Percentiles rank a stretch among this genome's conserved stretches.
phyloP scores from a whole-genome alignment of 2,888 invertebrate species.

The Erebia palarica region DNA sequence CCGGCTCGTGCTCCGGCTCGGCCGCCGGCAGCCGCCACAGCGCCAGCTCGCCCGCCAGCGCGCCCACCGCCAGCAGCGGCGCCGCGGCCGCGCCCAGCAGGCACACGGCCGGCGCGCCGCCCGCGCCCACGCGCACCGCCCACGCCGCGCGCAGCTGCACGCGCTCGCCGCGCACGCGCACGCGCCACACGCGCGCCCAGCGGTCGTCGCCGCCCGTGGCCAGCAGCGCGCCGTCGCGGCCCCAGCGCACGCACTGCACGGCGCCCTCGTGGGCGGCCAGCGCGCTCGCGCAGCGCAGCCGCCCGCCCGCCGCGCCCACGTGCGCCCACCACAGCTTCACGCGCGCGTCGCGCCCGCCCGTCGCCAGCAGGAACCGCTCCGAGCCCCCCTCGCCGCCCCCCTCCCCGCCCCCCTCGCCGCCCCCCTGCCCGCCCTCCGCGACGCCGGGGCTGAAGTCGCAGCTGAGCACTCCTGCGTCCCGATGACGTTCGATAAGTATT shows the following conservation, averaged over 20 bases:
- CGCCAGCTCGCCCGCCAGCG: conserved; percentile 86
- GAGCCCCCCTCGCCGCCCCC: conserved; percentile 84
- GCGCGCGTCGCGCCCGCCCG: conserved; percentile 88
- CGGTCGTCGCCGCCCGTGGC: conserved; percentile 85
- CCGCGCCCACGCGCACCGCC: conserved; percentile 43
- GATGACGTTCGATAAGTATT: no score
- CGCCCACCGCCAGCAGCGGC: conserved; percentile 65
- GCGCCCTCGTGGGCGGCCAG: conserved; percentile 88
- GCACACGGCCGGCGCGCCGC: conserved; percentile 42
- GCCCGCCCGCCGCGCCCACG: conserved; percentile 48
- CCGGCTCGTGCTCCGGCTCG: conserved; percentile 43
- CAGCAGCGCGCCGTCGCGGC: conserved; percentile 76
- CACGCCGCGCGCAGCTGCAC: conserved; percentile 55
- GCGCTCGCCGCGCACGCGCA: conserved; percentile 23
- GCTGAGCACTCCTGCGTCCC: conserved; percentile 61
- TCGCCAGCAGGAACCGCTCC: conserved; percentile 82
- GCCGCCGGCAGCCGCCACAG: conserved; percentile 86
- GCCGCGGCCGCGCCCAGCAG: conserved; percentile 73
- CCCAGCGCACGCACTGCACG: conserved; percentile 81
- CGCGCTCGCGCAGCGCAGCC: conserved; percentile 42
- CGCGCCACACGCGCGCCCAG: conserved; percentile 79
- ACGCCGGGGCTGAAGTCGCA: conserved; percentile 74
- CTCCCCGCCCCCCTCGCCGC: no score
- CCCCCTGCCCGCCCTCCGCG: no score
- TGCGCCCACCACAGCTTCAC: conserved; percentile 86